A percentile compares a stretch with the other conserved stretches of the same genome.
Evolutionary conservation across 1,140 invertebrate genomes (phyloP).

Genomic region (Micrasema longulum): DNA sequence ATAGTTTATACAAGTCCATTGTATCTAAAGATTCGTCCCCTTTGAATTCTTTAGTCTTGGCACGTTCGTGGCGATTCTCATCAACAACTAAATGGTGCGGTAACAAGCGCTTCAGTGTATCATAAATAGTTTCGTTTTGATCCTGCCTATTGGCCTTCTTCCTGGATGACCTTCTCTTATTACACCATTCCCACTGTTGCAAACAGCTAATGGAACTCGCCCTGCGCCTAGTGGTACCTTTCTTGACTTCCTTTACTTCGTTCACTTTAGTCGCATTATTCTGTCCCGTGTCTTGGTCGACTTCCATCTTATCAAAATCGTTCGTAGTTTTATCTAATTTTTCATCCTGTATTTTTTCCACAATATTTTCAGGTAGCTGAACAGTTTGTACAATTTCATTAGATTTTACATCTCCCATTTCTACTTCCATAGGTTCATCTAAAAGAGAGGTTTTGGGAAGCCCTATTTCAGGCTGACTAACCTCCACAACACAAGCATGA

Average conservation of each 20-base stretch:
- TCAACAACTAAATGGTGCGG: constrained; percentile 56
- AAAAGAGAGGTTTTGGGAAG: background rate
- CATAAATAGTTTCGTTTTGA: constrained; percentile 73
- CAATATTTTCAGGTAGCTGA: constrained; percentile 53
- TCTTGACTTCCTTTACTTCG: constrained; percentile 68
- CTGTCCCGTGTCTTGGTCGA: constrained; percentile 22
- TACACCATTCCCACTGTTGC: constrained; percentile 80
- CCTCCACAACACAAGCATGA: constrained; percentile 62
- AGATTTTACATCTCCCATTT: constrained; percentile 48
- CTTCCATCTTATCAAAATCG: constrained; percentile 48
- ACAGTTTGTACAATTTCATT: constrained; percentile 54
- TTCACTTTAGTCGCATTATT: constrained; percentile 56
- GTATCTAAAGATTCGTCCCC: constrained; percentile 73
- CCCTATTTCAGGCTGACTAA: constrained; percentile 47
- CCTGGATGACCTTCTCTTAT: constrained; percentile 75
- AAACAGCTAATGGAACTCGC: constrained; percentile 75
- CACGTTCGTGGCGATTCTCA: constrained; percentile 57
- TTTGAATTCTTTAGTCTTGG: constrained; percentile 58
- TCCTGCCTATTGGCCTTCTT: constrained; percentile 68
- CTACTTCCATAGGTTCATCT: constrained; percentile 57
- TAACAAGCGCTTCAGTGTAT: constrained; percentile 74
- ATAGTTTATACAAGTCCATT: constrained; percentile 74
- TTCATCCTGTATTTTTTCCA: constrained; percentile 64
- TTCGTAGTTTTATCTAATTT: constrained; percentile 50
- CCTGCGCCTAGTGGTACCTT: constrained; percentile 72